Evolutionary conservation across 2,113 vertebrate genomes (phyloP).

Genomic region (Camelus dromedarius): DNA sequence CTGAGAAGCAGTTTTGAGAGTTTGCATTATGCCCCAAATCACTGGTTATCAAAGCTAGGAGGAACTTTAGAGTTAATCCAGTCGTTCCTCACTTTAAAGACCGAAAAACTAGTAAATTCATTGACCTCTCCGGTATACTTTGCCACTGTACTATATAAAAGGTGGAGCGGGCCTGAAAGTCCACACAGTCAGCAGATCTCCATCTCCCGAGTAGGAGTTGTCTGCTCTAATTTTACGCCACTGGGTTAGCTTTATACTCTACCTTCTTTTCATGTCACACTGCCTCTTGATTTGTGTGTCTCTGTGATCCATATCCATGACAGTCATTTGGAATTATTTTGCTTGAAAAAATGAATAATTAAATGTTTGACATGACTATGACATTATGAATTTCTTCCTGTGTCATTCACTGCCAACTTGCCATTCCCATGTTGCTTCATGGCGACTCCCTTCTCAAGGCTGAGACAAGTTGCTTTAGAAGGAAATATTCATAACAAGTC

Average conservation of each 20-base stretch:
- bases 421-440: background rate
- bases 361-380: background rate
- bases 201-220: background rate
- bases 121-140: background rate
- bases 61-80: background rate
- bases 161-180: no score
- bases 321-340: conserved; percentile 16
- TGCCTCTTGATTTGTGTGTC: background rate
- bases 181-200: background rate
- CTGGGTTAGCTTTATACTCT: background rate
- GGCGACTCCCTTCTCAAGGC: background rate
- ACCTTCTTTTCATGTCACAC: background rate
- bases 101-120: background rate
- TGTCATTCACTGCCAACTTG: background rate
- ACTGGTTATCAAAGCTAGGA: background rate
- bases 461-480: conserved; percentile 51
- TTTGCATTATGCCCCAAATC: background rate
- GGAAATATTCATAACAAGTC: conserved; percentile 49
- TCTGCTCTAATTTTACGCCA: background rate
- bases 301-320: background rate
- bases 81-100: background rate
- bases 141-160: no score
- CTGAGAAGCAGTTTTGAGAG: background rate
- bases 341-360: conserved; percentile 48
- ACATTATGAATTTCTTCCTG: background rate